Evolutionary conservation across 2,113 vertebrate species (phyloP).

Genomic region (Mungos mungo): DNA sequence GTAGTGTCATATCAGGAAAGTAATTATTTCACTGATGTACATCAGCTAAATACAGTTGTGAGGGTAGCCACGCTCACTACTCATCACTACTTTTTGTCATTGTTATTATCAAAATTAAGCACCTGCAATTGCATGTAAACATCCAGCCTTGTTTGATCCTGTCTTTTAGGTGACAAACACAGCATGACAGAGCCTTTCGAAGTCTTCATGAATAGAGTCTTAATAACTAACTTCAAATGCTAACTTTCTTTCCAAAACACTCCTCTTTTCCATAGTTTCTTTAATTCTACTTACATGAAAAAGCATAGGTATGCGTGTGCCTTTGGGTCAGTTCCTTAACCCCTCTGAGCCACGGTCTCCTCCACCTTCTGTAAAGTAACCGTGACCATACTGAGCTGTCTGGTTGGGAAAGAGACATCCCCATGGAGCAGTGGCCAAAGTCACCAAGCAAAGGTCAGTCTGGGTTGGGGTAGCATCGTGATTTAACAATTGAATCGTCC

Average conservation of each 20-base stretch:
- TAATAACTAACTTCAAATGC: neutral
- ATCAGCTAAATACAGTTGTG: neutral
- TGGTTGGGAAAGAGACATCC: neutral
- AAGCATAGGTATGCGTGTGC: neutral
- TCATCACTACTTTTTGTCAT: neutral
- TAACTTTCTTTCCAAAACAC: neutral
- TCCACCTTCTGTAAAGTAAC: fast-evolving
- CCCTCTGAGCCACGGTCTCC: neutral
- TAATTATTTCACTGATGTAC: neutral
- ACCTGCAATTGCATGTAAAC: neutral
- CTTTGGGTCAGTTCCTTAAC: neutral
- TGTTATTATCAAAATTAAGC: neutral
- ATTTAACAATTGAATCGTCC: neutral
- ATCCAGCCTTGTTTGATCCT: neutral
- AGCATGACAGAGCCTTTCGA: neutral
- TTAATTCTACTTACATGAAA: neutral
- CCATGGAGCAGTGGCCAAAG: neutral
- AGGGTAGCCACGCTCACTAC: neutral
- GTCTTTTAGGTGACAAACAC: neutral
- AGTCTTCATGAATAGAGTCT: neutral
- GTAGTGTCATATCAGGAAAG: neutral
- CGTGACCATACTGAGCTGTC: neutral
- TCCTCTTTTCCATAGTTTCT: neutral
- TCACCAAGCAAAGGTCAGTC: fast-evolving
- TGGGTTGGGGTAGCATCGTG: fast-evolving